phyloP scores from a whole-genome alignment of 2,113 vertebrate species.

The Gorsachius goisagi region DNA sequence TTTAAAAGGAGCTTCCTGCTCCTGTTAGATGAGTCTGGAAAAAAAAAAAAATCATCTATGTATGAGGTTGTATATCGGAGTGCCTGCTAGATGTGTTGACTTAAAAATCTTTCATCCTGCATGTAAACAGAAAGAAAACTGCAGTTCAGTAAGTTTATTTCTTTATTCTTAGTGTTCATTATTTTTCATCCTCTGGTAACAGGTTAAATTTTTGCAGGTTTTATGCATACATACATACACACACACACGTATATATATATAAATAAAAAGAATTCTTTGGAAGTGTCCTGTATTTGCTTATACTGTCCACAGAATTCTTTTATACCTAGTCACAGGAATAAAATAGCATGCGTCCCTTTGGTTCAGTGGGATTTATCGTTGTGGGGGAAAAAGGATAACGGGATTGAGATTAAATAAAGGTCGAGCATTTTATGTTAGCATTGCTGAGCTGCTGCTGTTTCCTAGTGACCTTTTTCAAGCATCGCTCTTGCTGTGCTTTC shows the following conservation, averaged over 20 bases:
- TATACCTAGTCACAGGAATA: background rate
- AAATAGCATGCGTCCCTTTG: background rate
- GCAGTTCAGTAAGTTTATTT: background rate
- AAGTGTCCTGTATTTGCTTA: background rate
- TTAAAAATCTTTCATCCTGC: slow-evolving; percentile 7
- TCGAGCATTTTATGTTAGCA: background rate
- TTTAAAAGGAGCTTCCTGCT: background rate
- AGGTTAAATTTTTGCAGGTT: background rate
- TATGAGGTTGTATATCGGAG: background rate
- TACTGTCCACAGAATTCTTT: background rate
- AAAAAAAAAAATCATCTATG: background rate
- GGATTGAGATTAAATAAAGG: slow-evolving; percentile 33
- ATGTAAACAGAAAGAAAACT: slow-evolving; percentile 12
- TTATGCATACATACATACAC: background rate
- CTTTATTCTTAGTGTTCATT: background rate
- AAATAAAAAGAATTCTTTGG: background rate
- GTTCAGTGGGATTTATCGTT: background rate
- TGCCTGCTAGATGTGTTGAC: background rate
- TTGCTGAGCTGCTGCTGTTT: background rate
- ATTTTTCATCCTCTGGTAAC: background rate
- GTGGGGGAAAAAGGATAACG: background rate
- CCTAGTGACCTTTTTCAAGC: background rate
- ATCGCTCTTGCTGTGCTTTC: background rate
- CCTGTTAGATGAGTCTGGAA: background rate
- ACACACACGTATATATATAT: too few relatives aligned